These are phyloP conservation scores for Macrosiphum euphorbiae DNA, from an alignment of 2,888 invertebrate genomes.

Conservation along the genomic window DNA sequence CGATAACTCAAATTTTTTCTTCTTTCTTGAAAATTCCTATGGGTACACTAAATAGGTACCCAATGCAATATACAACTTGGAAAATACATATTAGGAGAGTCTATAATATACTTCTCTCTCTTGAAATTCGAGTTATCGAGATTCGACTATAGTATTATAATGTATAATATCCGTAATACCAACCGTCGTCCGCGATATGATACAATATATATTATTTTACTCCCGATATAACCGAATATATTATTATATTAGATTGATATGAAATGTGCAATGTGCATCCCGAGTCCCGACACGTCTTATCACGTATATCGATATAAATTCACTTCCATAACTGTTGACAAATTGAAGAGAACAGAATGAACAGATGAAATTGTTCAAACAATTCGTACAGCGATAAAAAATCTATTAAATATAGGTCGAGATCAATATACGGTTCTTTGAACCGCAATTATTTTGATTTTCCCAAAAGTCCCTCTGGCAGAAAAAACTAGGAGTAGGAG, in stretches of 20 bases:
- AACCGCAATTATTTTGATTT: not conserved
- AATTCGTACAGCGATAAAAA: not conserved
- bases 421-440: not conserved
- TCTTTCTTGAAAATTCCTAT: not conserved
- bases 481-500: not conserved
- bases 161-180: not conserved
- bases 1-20: not conserved
- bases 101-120: not conserved
- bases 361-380: not conserved
- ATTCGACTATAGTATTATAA: not conserved
- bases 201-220: not conserved
- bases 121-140: not conserved
- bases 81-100: not conserved
- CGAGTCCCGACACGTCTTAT: not conserved
- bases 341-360: not conserved
- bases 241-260: no score
- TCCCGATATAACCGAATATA: not conserved
- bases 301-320: not conserved
- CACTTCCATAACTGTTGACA: not conserved
- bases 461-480: not conserved
- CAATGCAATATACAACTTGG: not conserved
- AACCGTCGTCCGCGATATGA: not conserved
- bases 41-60: not conserved
- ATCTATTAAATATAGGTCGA: not conserved
- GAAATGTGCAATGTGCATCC: no score